Evolutionary conservation across 2,797 vertebrate genomes (phyloP).

Genomic region (Garrulus glandarius): DNA sequence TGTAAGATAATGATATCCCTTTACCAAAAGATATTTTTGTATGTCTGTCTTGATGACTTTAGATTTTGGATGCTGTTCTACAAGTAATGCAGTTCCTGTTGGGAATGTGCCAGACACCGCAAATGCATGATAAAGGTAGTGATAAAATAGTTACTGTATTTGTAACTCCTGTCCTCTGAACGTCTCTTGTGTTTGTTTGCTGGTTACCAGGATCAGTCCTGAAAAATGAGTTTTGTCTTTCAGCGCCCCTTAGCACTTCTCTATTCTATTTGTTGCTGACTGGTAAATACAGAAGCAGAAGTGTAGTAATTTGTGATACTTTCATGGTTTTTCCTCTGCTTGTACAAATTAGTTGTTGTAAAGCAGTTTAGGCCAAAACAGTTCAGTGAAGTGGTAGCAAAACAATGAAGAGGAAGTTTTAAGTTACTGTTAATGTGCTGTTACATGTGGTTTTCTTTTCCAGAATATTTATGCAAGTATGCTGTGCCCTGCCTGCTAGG

Average conservation of each 20-base stretch:
- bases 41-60: constrained; percentile 21
- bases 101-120: constrained; percentile 86
- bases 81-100: constrained; percentile 89
- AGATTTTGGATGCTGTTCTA: constrained; percentile 90
- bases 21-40: neutral
- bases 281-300: neutral
- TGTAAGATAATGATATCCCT: neutral
- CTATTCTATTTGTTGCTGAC: neutral
- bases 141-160: neutral
- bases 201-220: neutral
- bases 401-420: neutral
- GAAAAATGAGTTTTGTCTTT: neutral
- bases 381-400: neutral
- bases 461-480: constrained; percentile 92
- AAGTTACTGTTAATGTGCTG: neutral
- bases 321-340: neutral
- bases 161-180: neutral
- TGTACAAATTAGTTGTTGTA: neutral
- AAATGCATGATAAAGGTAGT: constrained; percentile 91
- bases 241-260: neutral
- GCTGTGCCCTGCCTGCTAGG: constrained; percentile 90
- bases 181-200: neutral
- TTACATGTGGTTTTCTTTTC: neutral
- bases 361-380: neutral
- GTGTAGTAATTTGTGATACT: neutral